Evolutionary conservation across 2,888 invertebrate species (phyloP), one percentile per base, ranked within the genome.

Genomic region (Timema cristinae): DNA sequence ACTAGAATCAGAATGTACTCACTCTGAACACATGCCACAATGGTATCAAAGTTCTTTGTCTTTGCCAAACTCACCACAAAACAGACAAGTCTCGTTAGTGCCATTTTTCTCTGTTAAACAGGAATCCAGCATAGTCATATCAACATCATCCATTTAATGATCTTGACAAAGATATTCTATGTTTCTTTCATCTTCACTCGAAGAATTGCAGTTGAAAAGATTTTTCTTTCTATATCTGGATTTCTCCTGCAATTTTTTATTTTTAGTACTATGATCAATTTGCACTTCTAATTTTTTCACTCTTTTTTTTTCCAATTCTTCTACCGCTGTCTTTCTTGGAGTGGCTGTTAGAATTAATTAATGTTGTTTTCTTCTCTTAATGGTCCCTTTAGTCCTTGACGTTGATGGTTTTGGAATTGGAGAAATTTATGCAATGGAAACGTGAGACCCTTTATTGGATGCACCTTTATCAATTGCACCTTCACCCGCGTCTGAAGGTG

Each of bases 51-150:
- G 47, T 63, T 63, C 63, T 63, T 11, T 63, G 63, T 63, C 32
- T 11, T 63, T 63, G 48, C 63, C 63, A 63, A 63, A 63, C 63
- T 63, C 63, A 11, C 63, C 63, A 32, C 63, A 63, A 32, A 63
- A 63, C 63, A 8, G 6, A 63, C 63, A 63, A 8, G 2, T 63
- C 6, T 63, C 6, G 48, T 61, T 63, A 32, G 16, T 2, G 7
- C 7, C 6, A 63, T 63, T 16, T 0, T 63, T 32, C 48, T 32
- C 32, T 15, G 63, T 8, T 32, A 5, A 63, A 63, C 47, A 63
- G 1, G 63, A 63, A 63, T 32, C 63, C 15, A 63, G 7, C 32
- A 63, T 63, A n/a, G n/a, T n/a, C n/a, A n/a, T n/a, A 63, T 63
- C 7, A 5, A 63, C 6, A 63, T 63, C 63, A 47, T 63, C 32